These are phyloP conservation scores for Saguinus midas DNA, from an alignment of 2,113 vertebrate genomes.

Conservation along the genomic window DNA sequence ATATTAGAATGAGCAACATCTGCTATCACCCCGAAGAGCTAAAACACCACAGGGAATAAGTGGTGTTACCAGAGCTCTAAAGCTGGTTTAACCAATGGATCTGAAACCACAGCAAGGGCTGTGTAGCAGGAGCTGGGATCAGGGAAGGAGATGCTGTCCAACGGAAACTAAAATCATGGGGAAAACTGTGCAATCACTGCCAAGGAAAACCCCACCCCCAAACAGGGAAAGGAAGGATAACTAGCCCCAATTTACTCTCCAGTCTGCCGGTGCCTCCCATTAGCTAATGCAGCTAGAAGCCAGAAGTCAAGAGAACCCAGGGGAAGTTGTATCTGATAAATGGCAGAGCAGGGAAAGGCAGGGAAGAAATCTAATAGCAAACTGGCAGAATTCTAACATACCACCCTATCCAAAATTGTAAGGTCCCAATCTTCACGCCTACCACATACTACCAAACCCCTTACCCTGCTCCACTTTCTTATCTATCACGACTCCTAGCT, in stretches of 20 bases:
- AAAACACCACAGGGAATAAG: background rate
- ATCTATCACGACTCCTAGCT: background rate
- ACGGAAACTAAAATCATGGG: background rate
- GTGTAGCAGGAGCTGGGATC: background rate
- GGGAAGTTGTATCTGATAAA: background rate
- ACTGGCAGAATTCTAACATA: background rate
- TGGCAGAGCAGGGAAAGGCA: background rate
- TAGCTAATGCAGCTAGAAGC: background rate
- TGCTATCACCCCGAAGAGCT: background rate
- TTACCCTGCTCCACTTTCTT: background rate
- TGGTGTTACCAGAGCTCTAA: background rate
- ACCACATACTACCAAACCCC: background rate
- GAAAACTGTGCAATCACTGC: background rate
- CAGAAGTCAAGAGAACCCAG: background rate
- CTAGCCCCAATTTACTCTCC: background rate
- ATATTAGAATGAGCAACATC: slow-evolving; percentile 8
- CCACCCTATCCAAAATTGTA: background rate
- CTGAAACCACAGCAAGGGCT: background rate
- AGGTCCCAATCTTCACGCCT: background rate
- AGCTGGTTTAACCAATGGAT: background rate
- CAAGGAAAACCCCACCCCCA: background rate
- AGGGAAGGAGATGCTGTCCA: background rate
- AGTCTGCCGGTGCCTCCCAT: background rate
- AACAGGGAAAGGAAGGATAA: background rate
- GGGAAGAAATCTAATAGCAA: background rate